Conservation (phyloP, 1,140 invertebrate genomes). For the Drosophila subobscura region DNA sequence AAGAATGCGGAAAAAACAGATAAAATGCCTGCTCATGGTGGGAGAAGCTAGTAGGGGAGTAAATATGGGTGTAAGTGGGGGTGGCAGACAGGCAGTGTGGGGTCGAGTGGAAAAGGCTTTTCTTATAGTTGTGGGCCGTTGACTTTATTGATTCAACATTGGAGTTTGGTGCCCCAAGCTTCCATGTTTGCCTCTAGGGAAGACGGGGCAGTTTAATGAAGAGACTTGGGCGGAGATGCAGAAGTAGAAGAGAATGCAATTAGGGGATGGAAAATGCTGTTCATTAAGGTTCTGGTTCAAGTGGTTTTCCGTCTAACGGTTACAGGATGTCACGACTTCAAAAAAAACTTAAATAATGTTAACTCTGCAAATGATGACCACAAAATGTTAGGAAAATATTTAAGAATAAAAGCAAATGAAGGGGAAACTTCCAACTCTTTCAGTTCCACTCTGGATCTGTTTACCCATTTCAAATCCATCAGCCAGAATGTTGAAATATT, state of each 20-base stretch:
- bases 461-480: too few relatives aligned
- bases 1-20: conserved; percentile 29
- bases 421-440: too few relatives aligned
- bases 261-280: conserved; percentile 8
- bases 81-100: neutral
- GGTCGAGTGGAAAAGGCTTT: conserved; percentile 5
- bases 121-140: conserved; percentile 31
- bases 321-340: too few relatives aligned
- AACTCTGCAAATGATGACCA: too few relatives aligned
- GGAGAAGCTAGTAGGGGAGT: conserved; percentile 8
- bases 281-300: neutral
- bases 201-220: conserved; percentile 31
- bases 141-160: conserved; percentile 62
- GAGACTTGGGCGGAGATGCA: conserved; percentile 18
- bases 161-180: conserved; percentile 33
- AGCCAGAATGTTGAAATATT: too few relatives aligned
- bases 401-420: too few relatives aligned
- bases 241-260: conserved; percentile 7
- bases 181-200: conserved; percentile 9
- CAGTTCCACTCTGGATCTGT: too few relatives aligned
- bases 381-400: too few relatives aligned
- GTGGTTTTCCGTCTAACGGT: too few relatives aligned
- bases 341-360: too few relatives aligned
- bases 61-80: neutral
- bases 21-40: conserved; percentile 55